Evolutionary conservation across 2,888 invertebrate species (phyloP), one percentile per base, ranked within the genome.

Genomic region (Macropis europaea): DNA sequence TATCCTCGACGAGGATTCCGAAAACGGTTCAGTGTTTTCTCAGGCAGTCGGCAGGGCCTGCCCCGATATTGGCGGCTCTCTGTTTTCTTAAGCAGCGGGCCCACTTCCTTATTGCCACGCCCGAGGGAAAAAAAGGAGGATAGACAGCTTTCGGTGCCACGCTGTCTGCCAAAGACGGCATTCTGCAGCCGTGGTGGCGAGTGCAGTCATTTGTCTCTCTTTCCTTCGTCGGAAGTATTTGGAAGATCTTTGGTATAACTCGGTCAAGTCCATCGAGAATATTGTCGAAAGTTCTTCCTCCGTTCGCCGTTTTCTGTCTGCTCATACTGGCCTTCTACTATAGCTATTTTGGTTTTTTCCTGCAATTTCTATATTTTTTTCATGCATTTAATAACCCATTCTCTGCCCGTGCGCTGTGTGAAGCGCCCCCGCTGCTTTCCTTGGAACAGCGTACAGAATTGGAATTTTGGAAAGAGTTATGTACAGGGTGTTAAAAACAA

Each of bases 1-100:
- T 42, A 43, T 80, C 62, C 71, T 80, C 47, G 43, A 36, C 76
- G n/a, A 76, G 72, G 72, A 81, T 78, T 63, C 56, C 64, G 53
- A 81, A 74, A 81, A 79, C 64, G 74, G 63, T 62, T 66, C 73
- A 74, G 74, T 88, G 86, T 88, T 89, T 89, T 89, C 87, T 88
- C 88, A 88, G 88, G 87, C 87, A 83, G 76, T 73, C 77, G 73
- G 74, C 69, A 47, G 77, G 81, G 81, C 73, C 85, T 81, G 81
- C 77, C 82, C n/a, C 85, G 86, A 89, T 88, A 89, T 89, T 87
- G 87, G 85, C 84, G 85, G 83, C 84, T 84, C 81, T 82, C 77
- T 88, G 86, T 90, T 89, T 88, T 89, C 88, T 86, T 84, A 89
- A 89, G 87, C 87, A 86, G 83, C 82, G 83, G 87, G 87, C 84